Evolutionary conservation across 2,888 invertebrate genomes (phyloP).

Genomic region (Tipula vernalis): DNA sequence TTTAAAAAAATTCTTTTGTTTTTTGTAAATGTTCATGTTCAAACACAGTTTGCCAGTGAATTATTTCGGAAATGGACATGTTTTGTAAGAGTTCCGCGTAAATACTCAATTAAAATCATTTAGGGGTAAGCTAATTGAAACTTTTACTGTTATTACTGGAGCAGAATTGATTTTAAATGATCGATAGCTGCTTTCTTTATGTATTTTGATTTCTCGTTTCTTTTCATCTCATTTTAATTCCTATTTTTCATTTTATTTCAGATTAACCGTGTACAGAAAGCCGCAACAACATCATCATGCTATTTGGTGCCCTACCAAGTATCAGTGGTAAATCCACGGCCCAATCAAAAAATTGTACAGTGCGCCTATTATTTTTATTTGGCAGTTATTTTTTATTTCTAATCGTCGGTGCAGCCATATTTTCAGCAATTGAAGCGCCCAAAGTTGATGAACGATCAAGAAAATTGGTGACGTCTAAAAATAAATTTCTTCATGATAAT

Average conservation of each 20-base stretch:
- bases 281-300: constrained; percentile 18
- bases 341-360: constrained; percentile 29
- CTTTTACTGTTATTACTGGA: too few relatives aligned
- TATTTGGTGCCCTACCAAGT: constrained; percentile 26
- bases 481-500: constrained; percentile 47
- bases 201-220: too few relatives aligned
- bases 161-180: too few relatives aligned
- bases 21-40: too few relatives aligned
- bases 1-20: too few relatives aligned
- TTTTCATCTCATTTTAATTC: background rate
- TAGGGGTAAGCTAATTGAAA: too few relatives aligned
- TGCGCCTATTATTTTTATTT: constrained; percentile 34
- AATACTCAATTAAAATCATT: too few relatives aligned
- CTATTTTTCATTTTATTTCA: background rate
- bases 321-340: constrained; percentile 24
- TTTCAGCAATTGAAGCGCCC: constrained; percentile 67
- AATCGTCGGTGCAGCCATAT: constrained; percentile 61
- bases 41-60: too few relatives aligned
- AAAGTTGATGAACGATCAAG: constrained; percentile 46
- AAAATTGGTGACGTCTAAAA: constrained; percentile 42
- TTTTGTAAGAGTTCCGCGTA: too few relatives aligned
- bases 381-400: constrained; percentile 45
- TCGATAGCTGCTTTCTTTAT: too few relatives aligned
- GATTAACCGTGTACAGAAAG: background rate
- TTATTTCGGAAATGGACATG: too few relatives aligned